Evolutionary conservation across 2,888 invertebrate species (phyloP), one percentile per base, ranked within the genome.

Genomic region (Agapostemon virescens): DNA sequence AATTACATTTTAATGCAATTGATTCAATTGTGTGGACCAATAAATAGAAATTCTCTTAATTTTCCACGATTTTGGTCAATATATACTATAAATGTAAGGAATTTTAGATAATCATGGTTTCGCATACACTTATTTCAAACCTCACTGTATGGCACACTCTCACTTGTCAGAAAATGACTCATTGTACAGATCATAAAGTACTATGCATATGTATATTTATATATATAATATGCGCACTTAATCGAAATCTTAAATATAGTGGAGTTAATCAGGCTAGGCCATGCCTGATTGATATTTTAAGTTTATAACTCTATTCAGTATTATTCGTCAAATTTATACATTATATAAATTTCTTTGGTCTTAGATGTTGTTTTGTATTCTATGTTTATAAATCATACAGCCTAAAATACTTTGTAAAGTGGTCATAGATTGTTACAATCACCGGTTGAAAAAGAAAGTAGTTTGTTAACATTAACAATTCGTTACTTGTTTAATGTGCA

Each of bases 281-380:
- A 66, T 38, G n/a, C 79, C 63, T 70, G 69, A 72, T 61, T 30
- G 33, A 52, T 69, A 63, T 42, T 63, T 73, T 77, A 73, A 30
- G 72, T 78, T 68, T 83, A 76, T 77, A 72, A 58, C 45, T 71
- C 69, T 86, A 83, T 76, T 82, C 72, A 61, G 81, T 86, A 76
- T 84, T 77, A 79, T 77, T 79, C 81, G 68, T 70, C 70, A 79
- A 79, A 77, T 87, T 86, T 87, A 88, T 89, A 90, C 87, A 90
- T 88, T 88, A 90, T 90, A 90, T 89, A 90, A 85, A 88, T 88
- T 90, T 90, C 90, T 90, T 90, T 90, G 90, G 90, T 90, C 90
- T 90, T 89, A 89, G 86, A 87, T 88, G 89, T 87, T 84, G 82
- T 86, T 77, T 78, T 80, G 71, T 74, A 86, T 74, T 72, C 77